These are phyloP conservation scores for Erethizon dorsatum DNA, from an alignment of 2,797 vertebrate genomes.

Conservation along the genomic window DNA sequence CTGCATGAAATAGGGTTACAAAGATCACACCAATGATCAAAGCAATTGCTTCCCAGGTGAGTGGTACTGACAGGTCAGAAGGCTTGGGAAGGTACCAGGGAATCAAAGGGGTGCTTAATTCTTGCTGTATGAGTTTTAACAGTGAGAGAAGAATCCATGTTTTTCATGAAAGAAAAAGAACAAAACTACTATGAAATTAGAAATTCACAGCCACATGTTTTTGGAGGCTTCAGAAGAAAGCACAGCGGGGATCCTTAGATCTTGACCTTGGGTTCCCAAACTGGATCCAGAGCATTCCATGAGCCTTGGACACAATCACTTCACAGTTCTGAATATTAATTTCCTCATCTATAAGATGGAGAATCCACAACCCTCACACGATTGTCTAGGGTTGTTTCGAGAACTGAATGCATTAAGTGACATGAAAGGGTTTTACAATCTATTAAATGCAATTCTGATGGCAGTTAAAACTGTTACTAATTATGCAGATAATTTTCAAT, in stretches of 20 bases:
- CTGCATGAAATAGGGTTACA: background rate
- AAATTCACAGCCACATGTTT: background rate
- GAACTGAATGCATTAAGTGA: background rate
- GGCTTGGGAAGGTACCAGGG: too few relatives aligned
- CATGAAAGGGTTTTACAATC: background rate
- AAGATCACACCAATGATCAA: background rate
- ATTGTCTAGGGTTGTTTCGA: background rate
- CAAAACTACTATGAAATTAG: background rate
- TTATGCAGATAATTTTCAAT: conserved; percentile 4
- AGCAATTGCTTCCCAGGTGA: background rate
- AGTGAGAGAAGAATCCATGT: conserved; percentile 2
- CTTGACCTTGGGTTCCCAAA: too few relatives aligned
- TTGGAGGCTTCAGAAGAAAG: background rate
- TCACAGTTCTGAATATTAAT: background rate
- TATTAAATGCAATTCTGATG: background rate
- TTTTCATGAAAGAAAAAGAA: conserved; percentile 5
- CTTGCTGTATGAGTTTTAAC: background rate
- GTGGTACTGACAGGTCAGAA: background rate
- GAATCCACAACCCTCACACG: background rate
- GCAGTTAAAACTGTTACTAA: conserved; percentile 15
- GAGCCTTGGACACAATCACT: background rate
- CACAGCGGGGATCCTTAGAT: background rate
- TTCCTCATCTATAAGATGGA: background rate
- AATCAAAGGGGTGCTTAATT: background rate
- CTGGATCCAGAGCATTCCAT: background rate